Evolutionary conservation across 2,888 invertebrate species (phyloP), one percentile per base, ranked within the genome.

Genomic region (Slavum lentiscoides): DNA sequence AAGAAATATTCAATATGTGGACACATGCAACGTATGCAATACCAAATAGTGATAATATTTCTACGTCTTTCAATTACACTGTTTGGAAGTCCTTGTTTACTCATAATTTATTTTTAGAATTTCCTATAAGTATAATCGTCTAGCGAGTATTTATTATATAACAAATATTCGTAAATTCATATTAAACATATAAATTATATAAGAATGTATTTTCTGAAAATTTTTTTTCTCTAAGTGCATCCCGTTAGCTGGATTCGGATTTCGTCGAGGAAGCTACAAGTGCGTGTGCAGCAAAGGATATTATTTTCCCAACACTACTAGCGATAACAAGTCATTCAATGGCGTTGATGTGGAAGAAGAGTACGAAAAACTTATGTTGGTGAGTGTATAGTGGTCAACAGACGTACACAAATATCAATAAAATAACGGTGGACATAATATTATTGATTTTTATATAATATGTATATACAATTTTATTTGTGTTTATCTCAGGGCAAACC

Each of bases 271-370:
- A 73, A 95, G 94, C 84, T 97, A 97, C 89, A 92, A 93, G 85
- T 97, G 97, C 86, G 90, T 93, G 62, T 97, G 97, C 87, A 91
- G 91, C 83, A 89, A 91, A 83, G 96, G 97, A 0, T 97, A 93
- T 88, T 97, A 93, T 88, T 97, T 93, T 86, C 74, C 69, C 6
- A 81, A 83, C 55, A 76, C 53, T 13, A 82, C 82, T 9, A 92
- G 93, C 7, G 89, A 89, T 83, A 90, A 90, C 84, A 80, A 80
- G 19, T 95, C 92, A 87, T 96, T 94, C 89, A 96, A 96, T 85
- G 97, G 97, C 72, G 94, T 94, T 39, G 91, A 94, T 74, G 91
- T 97, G 76, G 97, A 97, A 86, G 94, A 95, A 86, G 96, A 96
- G 85, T 97, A 93, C 86, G 96, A 96, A 86, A 95, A 95, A 86